phyloP scores from a whole-genome alignment of 2,797 vertebrate genomes.

The Phoxinus dragarum region DNA sequence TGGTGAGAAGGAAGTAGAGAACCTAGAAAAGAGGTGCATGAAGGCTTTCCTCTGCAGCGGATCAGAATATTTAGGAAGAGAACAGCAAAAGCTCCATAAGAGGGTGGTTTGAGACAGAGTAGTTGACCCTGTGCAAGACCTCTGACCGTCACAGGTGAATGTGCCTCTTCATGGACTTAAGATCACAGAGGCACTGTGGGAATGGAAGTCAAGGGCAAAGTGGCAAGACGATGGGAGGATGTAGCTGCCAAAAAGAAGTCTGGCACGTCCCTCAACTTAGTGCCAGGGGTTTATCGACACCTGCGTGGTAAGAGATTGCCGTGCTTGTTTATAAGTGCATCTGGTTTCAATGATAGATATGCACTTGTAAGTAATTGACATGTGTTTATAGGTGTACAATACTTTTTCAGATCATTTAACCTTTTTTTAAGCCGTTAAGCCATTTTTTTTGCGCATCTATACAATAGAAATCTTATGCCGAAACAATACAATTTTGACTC shows the following conservation, averaged over 20 bases:
- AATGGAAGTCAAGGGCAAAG: slow-evolving; percentile 53
- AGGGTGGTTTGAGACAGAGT: neutral
- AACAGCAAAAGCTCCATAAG: neutral
- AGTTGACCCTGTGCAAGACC: slow-evolving; percentile 11
- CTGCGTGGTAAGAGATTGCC: slow-evolving; percentile 70
- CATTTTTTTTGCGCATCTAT: neutral
- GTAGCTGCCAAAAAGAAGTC: slow-evolving; percentile 61
- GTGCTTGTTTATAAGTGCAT: neutral
- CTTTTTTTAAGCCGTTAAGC: too few relatives aligned
- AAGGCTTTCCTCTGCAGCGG: neutral
- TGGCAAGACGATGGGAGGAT: slow-evolving; percentile 66
- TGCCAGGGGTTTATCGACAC: slow-evolving; percentile 68
- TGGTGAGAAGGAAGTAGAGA: slow-evolving; percentile 37
- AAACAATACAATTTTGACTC: neutral
- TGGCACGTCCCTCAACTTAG: slow-evolving; percentile 62
- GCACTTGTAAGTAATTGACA: neutral
- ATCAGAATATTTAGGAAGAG: neutral
- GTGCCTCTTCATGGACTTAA: slow-evolving; percentile 23
- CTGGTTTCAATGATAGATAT: neutral
- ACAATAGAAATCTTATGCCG: neutral
- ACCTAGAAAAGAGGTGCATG: slow-evolving; percentile 38
- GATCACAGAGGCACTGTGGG: slow-evolving; percentile 34
- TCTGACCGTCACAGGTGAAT: slow-evolving; percentile 24
- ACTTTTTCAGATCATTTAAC: neutral
- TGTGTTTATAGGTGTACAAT: neutral